Evolutionary conservation across 1,140 invertebrate genomes (phyloP), one percentile per base, ranked within the genome.

Genomic region (Drosophila tsacasi): DNA sequence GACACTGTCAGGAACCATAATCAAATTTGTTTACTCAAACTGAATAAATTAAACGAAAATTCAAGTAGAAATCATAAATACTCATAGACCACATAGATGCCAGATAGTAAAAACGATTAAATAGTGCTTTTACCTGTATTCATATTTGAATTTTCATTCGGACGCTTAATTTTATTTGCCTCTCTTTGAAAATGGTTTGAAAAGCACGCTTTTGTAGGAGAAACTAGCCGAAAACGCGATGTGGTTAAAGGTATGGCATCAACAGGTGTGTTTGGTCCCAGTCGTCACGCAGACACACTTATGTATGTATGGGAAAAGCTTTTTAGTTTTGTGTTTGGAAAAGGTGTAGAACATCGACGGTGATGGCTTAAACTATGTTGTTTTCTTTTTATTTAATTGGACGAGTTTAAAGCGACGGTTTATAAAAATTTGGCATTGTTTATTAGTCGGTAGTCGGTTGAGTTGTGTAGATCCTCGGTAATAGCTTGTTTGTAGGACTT

Each of bases 131-230:
- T 89, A 89, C 85, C 85, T 90, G 85, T 85, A 89, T 90, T 90
- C 85, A 89, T 90, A 84, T 85, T 89, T 89, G 75, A 79, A 74
- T 78, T 79, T 82, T 90, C 81, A 87, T 89, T 85, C 71, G 71
- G 55, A 35, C 69, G 67, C 63, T 27, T 75, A 69, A 79, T 68
- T 59, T 59, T 67, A 78, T 79, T 72, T 72, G 64, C 64, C 81
- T 68, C 73, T 89, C 63, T 81, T 78, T 47, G 72, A 60, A 63
- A 63, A 54, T 61, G 32, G 37, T 42, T 59, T 63, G 21, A 25
- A 35, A 35, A 60, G 23, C 37, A 76, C 50, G 37, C 17, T 60
- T 59, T 59, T 49, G 27, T 39, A 9, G 37, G 39, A 55, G 64
- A 63, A 66, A 52, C 23, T 47, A 44, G 59, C 69, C 39, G 47